Conservation (phyloP, 2,113 vertebrate genomes). For the Poeciliopsis prolifica region DNA sequence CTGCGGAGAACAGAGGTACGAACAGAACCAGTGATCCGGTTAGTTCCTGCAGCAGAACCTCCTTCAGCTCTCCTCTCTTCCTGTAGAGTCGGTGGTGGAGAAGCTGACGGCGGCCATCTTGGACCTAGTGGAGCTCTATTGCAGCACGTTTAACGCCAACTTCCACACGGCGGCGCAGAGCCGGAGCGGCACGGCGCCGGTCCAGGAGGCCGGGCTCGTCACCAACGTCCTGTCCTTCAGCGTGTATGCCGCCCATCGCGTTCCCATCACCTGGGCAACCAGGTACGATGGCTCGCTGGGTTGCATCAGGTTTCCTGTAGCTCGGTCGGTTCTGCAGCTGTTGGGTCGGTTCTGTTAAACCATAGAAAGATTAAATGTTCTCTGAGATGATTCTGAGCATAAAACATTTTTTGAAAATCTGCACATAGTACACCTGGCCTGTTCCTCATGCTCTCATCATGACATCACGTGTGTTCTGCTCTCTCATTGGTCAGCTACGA, state of each 20-base stretch:
- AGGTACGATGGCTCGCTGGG: conserved; percentile 76
- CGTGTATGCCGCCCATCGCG: conserved; percentile 90
- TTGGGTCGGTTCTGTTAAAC: not conserved
- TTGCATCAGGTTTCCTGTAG: too few species aligned
- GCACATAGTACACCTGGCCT: too few species aligned
- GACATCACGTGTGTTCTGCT: conserved; percentile 2
- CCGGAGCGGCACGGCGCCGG: conserved; percentile 67
- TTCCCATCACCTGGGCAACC: conserved; percentile 94
- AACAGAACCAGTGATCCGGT: not conserved
- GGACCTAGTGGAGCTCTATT: conserved; percentile 94
- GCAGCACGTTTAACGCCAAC: conserved; percentile 94
- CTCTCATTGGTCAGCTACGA: conserved; percentile 85
- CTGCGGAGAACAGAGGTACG: conserved; percentile 92
- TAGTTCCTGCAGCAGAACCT: not conserved
- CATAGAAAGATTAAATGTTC: too few species aligned
- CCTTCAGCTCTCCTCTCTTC: not conserved
- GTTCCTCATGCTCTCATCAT: not conserved
- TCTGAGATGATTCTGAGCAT: too few species aligned
- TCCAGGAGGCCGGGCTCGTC: conserved; percentile 88
- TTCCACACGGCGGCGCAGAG: conserved; percentile 85
- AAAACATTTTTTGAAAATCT: too few species aligned
- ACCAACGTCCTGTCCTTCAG: conserved; percentile 87
- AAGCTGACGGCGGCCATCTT: conserved; percentile 90
- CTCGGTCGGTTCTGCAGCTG: too few species aligned
- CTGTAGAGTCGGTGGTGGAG: conserved; percentile 89